Evolutionary conservation across 2,888 invertebrate species (phyloP), one percentile per base, ranked within the genome.

Genomic region (Uropetala carovei): DNA sequence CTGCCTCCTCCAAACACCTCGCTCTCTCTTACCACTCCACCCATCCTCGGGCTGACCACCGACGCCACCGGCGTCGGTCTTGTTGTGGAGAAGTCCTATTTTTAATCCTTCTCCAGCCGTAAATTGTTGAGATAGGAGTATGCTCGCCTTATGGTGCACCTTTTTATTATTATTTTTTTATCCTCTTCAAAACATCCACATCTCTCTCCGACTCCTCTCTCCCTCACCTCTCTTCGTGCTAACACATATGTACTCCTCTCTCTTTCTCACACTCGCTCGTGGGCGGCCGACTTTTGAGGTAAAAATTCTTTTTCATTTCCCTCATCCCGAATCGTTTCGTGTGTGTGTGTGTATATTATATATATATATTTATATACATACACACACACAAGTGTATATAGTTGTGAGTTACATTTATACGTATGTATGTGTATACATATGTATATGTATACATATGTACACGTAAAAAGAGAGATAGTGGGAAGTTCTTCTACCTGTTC

Each of bases 61-160:
- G 22, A 30, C 13, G 10, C 56, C 27, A 16, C 2, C 60, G 16
- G 30, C 27, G 86, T 22, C 75, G 75, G 75, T 75, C 11, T 75
- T 75, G 75, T 75, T 75, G 75, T 75, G 75, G 27, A 59, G 86
- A 22, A 60, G 86, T 30, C 27, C 86, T 86, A 86, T 86, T 86
- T 86, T 30, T 22, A 22, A 59, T 8, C 30, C 59, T 27, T 18
- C 10, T 59, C 10, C 7, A 11, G 59, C 59, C 68, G 22, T 86
- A 86, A 86, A 86, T 86, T 86, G 60, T 86, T 86, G 86, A 86
- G 60, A 60, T 86, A 57, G 30, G 60, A 60, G 86, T 30, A 59
- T 59, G n/a, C 59, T 13, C 58, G 27, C 30, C 60, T 18, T 85
- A 14, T 58, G 57, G 30, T 59, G 60, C 27, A 58, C 86, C 86